Evolutionary conservation across 2,113 vertebrate genomes (phyloP).

Genomic region (Elaphurus davidianus): DNA sequence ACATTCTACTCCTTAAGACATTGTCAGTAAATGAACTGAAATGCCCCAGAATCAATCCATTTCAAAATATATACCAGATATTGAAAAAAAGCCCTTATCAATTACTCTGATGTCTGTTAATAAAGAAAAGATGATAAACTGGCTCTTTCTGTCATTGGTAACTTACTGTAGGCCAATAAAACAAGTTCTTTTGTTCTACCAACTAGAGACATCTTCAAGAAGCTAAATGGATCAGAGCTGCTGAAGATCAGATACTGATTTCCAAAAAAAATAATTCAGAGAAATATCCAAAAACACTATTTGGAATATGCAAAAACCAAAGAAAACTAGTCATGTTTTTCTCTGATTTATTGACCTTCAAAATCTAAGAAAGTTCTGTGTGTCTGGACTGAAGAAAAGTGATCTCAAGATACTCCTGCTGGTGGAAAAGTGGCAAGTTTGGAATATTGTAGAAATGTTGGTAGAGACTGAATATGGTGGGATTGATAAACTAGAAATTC

Average conservation of each 20-base stretch:
- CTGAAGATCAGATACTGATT: background rate
- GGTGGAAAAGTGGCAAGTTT: background rate
- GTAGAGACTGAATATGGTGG: background rate
- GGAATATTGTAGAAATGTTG: background rate
- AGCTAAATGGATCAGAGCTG: background rate
- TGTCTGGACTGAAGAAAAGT: background rate
- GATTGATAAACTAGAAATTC: background rate
- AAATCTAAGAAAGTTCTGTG: background rate
- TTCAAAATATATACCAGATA: slow-evolving; percentile 62
- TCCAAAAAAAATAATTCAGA: background rate
- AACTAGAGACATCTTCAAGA: slow-evolving; percentile 25
- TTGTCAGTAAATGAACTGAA: slow-evolving; percentile 73
- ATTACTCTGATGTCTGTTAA: slow-evolving; percentile 76
- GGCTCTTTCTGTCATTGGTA: slow-evolving; percentile 29
- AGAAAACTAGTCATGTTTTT: background rate
- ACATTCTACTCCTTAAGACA: slow-evolving; percentile 76
- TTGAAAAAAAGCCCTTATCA: slow-evolving; percentile 66
- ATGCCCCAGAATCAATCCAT: slow-evolving; percentile 71
- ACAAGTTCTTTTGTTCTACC: slow-evolving; percentile 18
- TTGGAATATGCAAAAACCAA: background rate
- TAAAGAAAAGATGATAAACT: slow-evolving; percentile 74
- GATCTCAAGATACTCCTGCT: background rate
- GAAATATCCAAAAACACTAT: background rate
- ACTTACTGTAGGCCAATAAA: slow-evolving; percentile 32
- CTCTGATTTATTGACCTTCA: slow-evolving; percentile 6